Evolutionary conservation across 2,888 invertebrate species (phyloP), one percentile per base, ranked within the genome.

Genomic region (Dryadula phaetusa): DNA sequence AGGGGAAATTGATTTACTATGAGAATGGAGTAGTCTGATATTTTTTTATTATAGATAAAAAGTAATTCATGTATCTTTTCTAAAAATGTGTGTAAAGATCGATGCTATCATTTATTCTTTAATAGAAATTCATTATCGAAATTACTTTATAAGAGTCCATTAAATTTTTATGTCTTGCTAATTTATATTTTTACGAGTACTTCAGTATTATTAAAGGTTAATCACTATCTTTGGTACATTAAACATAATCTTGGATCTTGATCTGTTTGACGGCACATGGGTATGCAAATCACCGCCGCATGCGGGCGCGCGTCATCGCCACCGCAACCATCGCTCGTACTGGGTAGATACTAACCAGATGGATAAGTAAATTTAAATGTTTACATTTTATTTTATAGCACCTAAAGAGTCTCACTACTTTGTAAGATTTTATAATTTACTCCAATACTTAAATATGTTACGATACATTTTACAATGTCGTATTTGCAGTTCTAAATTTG

Each of bases 261-360:
- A 72, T 72, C 66, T 54, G 73, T 74, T 73, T 76, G 76, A 81
- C 82, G 82, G 81, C 20, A 46, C 60, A 42, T 52, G 58, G 82
- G 87, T 87, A 91, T 91, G 90, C 90, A 90, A 92, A 92, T 92
- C 91, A 90, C 84, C 87, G 86, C 86, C 72, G 67, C 78, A 87
- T 87, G 86, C 87, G 90, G 89, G 88, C 77, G 71, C 74, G 71
- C 72, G 77, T 77, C 80, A 70, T 61, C 68, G 47, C 69, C 67
- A 82, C 81, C 78, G 75, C 77, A 76, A 67, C 70, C 76, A 73
- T 77, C 71, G 67, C 61, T 75, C 69, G 47, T 14, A 37, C 10
- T 34, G 82, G 77, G 80, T 75, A 67, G 58, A 32, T 60, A 75
- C 75, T 32, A 72, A 52, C 52, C 37, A 67, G 32, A 69, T 52